Percentiles rank a stretch among this genome's conserved stretches.
These are phyloP conservation scores for Athalia cordata DNA, from an alignment of 2,888 invertebrate species.

Conservation along the genomic window DNA sequence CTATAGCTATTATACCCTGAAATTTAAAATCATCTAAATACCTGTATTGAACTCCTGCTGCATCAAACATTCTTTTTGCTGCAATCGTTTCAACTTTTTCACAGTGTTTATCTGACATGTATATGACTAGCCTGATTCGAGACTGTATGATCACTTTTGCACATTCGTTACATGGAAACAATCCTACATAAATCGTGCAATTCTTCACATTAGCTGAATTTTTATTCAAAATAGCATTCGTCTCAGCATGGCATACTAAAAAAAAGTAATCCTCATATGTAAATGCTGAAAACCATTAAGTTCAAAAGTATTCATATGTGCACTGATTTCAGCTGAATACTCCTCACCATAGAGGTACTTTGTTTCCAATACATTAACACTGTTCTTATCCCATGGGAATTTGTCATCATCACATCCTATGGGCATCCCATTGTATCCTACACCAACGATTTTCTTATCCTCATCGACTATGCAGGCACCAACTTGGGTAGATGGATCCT, in stretches of 20 bases:
- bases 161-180: slow-evolving; percentile 99
- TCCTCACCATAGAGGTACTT: slow-evolving; percentile 90
- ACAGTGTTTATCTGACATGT: slow-evolving; percentile 88
- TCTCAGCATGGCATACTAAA: slow-evolving; percentile 97
- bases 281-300: slow-evolving; percentile 16
- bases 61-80: slow-evolving; percentile 88
- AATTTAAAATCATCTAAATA: slow-evolving; percentile 61
- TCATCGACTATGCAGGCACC: slow-evolving; percentile 95
- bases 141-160: slow-evolving; percentile 97
- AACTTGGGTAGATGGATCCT: slow-evolving; percentile 95
- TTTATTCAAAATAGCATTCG: slow-evolving; percentile 97
- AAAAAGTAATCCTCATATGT: slow-evolving; percentile 25
- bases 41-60: slow-evolving; percentile 83
- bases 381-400: slow-evolving; percentile 91
- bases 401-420: slow-evolving; percentile 89
- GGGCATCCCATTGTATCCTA: slow-evolving; percentile 99
- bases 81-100: slow-evolving; percentile 82
- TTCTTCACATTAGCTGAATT: slow-evolving; percentile 85
- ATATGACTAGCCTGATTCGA: slow-evolving; percentile 87
- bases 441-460: slow-evolving; percentile 91
- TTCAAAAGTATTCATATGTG: too few species aligned
- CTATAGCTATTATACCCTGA: neutral
- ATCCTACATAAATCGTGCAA: slow-evolving; percentile 90
- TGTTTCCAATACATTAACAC: slow-evolving; percentile 78
- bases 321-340: too few species aligned